Percentiles rank a stretch among this genome's conserved stretches.
Evolutionary conservation across 1,140 invertebrate genomes (phyloP).

Genomic region (Orussus abietinus): DNA sequence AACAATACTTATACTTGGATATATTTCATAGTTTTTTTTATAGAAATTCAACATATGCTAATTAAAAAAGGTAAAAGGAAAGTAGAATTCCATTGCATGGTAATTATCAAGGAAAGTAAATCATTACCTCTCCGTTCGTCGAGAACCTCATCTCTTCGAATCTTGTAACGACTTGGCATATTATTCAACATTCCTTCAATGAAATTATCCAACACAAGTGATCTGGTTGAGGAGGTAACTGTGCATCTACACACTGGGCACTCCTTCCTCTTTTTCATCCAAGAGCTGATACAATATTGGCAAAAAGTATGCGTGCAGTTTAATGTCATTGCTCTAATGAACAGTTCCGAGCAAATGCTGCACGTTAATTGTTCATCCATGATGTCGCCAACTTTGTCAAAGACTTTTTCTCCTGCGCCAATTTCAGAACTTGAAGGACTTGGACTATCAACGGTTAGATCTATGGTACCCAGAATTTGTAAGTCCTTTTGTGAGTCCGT

Average conservation of each 20-base stretch:
- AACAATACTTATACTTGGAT: too few relatives aligned
- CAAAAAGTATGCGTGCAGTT: constrained; percentile 80
- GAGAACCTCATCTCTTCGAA: constrained; percentile 51
- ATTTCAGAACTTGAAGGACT: constrained; percentile 16
- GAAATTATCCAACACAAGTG: constrained; percentile 58
- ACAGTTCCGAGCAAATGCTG: constrained; percentile 74
- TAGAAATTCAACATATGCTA: too few relatives aligned
- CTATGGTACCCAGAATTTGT: constrained; percentile 47
- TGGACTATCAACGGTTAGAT: constrained; percentile 37
- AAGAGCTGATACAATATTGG: constrained; percentile 66
- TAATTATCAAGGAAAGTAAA: constrained; percentile 8
- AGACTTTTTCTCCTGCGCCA: constrained; percentile 47
- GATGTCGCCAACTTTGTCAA: constrained; percentile 60
- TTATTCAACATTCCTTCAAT: constrained; percentile 65
- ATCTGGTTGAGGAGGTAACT: constrained; percentile 54
- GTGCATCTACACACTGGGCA: constrained; percentile 68
- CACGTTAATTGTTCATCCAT: constrained; percentile 76
- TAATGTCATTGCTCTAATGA: constrained; percentile 66
- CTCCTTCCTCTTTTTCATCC: constrained; percentile 68
- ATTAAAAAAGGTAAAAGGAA: too few relatives aligned
- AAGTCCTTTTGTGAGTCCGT: too few relatives aligned
- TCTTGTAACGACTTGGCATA: constrained; percentile 52
- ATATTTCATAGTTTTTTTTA: too few relatives aligned
- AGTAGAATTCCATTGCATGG: too few relatives aligned
- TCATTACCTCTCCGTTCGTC: constrained; percentile 52